Conservation (phyloP, 2,888 invertebrate genomes). For the Uloborus plumipes region DNA sequence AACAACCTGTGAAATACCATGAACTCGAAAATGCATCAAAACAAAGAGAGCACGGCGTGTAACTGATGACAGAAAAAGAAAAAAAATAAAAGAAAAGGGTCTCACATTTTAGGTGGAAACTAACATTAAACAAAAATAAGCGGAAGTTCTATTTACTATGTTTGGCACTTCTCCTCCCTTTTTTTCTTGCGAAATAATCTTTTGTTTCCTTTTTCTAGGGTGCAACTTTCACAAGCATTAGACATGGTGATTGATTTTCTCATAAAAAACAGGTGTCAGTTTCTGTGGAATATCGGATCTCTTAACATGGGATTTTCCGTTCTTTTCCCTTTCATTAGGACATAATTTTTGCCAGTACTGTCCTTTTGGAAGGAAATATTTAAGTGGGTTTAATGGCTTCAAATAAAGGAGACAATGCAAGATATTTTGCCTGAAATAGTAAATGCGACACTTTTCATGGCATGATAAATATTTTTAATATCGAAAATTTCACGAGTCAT, state of each 20-base stretch:
- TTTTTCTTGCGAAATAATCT: background rate
- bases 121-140: no score
- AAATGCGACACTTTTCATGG: no score
- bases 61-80: slow-evolving; percentile 8
- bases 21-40: no score
- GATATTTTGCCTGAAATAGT: no score
- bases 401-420: no score
- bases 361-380: no score
- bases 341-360: background rate
- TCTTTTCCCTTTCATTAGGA: background rate
- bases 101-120: background rate
- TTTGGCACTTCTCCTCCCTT: background rate
- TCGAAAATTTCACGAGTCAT: no score
- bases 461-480: no score
- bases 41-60: background rate
- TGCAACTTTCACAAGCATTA: slow-evolving; percentile 27
- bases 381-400: no score
- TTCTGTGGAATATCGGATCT: background rate
- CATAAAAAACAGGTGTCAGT: slow-evolving; percentile 7
- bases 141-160: background rate
- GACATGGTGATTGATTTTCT: slow-evolving; percentile 27
- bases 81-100: background rate
- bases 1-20: no score
- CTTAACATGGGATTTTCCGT: no score
- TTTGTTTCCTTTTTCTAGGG: slow-evolving; percentile 7